Conservation (phyloP, 2,113 vertebrate genomes). For the Passerina amoena region DNA sequence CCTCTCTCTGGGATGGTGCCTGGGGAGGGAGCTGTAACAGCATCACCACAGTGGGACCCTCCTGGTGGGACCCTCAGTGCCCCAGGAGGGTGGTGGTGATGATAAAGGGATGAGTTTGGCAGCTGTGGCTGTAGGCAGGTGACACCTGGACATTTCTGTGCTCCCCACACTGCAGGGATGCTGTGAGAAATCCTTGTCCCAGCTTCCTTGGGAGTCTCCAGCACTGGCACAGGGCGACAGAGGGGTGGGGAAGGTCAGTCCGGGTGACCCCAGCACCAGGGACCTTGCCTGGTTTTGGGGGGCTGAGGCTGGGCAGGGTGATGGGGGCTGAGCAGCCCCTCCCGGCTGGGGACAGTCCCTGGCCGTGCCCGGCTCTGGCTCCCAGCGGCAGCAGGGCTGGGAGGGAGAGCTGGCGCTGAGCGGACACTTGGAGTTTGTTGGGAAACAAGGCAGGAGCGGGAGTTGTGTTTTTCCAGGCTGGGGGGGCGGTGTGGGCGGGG, state of each 20-base stretch:
- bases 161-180: not conserved
- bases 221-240: not conserved
- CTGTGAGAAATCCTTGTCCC: not conserved
- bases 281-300: not conserved
- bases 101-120: not conserved
- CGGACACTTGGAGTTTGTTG: not conserved
- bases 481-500: not conserved
- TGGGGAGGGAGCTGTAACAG: not conserved
- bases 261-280: not conserved
- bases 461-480: not conserved
- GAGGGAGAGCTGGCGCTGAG: rapidly evolving
- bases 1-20: not conserved
- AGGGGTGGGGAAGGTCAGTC: not conserved
- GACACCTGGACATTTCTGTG: not conserved
- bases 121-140: not conserved
- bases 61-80: rapidly evolving
- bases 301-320: not conserved
- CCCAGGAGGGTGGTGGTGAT: not conserved
- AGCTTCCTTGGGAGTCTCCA: not conserved
- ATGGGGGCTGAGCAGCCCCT: not conserved
- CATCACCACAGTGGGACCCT: not conserved
- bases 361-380: not conserved
- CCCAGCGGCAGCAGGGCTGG: rapidly evolving
- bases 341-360: no score
- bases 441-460: not conserved